Evolutionary conservation across 1,140 invertebrate genomes (phyloP), one percentile per base, ranked within the genome.

Genomic region (Pollicipes pollicipes): DNA sequence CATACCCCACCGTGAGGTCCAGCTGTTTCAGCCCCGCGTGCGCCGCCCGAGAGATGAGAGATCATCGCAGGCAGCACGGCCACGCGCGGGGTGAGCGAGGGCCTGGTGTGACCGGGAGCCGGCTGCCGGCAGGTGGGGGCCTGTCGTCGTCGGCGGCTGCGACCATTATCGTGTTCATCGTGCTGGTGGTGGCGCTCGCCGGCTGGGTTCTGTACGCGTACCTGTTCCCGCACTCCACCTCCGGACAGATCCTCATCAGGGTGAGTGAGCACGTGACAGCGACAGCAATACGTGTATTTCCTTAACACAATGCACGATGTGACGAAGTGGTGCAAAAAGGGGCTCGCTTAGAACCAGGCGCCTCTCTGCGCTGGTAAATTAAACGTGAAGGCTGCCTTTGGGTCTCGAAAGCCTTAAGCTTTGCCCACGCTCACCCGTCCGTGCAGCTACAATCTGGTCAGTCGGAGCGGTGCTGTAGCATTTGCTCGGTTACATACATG

Each of bases 241-340:
- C 94, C 73, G 97, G 97, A 72, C 94, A 98, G 80, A 86, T 97
- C 76, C 85, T 99, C 64, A 98, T 99, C 76, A 91, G 93, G 85
- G 95, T 97, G 82, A 85, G 83, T 77, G 64, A 67, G 72, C 30
- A n/a, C n/a, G 71, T n/a, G 70, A 66, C 70, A n/a, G 45, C 71
- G 70, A 30, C 71, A 21, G 66, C 28, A 31, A 71, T 30, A 66
- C 13, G 6, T 70, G 30, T 35, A 68, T 71, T 72, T 70, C 69
- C 30, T 2, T 66, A 0, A 66, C 74, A 4, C 29, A 17, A 24
- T 58, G 26, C 45, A 30, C 10, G 27, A 21, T 68, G 67, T 27
- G 31, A 64, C 6, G 13, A 29, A 0, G 26, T 74, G 29, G 26
- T 27, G 26, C 32, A 16, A 21, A 30, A 70, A 29, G 72, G 31